These are phyloP conservation scores for Aphodius granarius DNA, from an alignment of 2,888 invertebrate species.

Conservation along the genomic window DNA sequence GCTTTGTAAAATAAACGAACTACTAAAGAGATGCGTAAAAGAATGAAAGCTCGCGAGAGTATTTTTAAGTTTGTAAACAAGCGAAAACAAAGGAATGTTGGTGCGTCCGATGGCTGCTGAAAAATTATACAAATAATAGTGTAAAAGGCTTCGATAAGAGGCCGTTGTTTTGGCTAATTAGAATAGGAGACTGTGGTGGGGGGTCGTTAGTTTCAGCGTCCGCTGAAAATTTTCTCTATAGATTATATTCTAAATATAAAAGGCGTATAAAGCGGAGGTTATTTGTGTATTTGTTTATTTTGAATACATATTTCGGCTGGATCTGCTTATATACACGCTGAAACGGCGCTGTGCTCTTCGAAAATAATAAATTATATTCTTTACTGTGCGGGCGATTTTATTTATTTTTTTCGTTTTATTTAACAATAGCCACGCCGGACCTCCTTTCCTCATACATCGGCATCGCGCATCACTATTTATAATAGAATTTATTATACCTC, in stretches of 20 bases:
- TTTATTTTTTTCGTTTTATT: constrained; percentile 6
- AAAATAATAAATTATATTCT: constrained; percentile 14
- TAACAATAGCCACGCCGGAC: background rate
- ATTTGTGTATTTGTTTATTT: constrained; percentile 29
- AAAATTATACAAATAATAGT: background rate
- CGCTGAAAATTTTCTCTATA: background rate
- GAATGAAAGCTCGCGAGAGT: background rate
- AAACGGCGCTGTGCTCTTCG: background rate
- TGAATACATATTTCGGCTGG: constrained; percentile 23
- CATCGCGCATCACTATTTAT: background rate
- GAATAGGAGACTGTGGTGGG: background rate
- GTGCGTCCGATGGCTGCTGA: background rate
- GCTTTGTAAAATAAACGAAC: background rate
- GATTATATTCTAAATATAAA: constrained; percentile 9
- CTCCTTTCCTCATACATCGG: background rate
- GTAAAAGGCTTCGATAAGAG: background rate
- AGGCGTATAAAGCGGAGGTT: constrained; percentile 5
- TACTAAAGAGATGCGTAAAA: background rate
- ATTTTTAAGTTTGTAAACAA: background rate
- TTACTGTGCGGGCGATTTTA: constrained; percentile 2
- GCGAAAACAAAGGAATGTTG: background rate
- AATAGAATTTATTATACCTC: background rate
- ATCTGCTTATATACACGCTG: background rate
- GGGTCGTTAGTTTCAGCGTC: background rate
- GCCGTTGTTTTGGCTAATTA: no score